Evolutionary conservation across 2,113 vertebrate genomes (phyloP).

Genomic region (Sminthopsis crassicaudata): DNA sequence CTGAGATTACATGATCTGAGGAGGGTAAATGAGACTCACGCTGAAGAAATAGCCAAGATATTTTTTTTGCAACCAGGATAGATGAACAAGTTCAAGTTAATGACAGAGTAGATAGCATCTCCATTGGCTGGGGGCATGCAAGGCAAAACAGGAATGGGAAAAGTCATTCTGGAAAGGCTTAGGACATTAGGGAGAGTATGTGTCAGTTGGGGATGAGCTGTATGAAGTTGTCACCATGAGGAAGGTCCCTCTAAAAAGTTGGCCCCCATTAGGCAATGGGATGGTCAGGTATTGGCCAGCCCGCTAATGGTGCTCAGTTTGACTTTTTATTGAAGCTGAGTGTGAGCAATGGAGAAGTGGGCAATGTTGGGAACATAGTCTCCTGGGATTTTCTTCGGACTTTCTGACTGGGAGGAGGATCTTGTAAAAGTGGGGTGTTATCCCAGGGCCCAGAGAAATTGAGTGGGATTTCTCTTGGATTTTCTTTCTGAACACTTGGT

Average conservation of each 20-base stretch:
- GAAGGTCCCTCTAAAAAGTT: background rate
- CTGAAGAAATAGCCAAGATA: background rate
- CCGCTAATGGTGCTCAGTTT: background rate
- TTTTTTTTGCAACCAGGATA: background rate
- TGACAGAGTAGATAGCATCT: background rate
- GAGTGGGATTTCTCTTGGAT: background rate
- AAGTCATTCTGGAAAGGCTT: background rate
- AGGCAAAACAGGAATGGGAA: background rate
- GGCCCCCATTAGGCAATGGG: background rate
- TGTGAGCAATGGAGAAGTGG: background rate
- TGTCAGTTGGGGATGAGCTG: background rate
- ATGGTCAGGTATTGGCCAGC: background rate
- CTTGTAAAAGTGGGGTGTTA: background rate
- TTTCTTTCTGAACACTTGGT: background rate
- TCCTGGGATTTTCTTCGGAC: background rate
- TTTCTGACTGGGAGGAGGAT: background rate
- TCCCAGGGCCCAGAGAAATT: background rate
- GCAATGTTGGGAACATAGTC: background rate
- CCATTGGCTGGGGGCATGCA: background rate
- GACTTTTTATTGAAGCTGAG: background rate
- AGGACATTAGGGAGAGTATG: background rate
- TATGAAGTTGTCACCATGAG: background rate
- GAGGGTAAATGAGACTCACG: background rate
- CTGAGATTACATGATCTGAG: too few relatives aligned
- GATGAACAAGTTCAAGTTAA: background rate